phyloP scores from a whole-genome alignment of 2,797 vertebrate species.

The Ctenopoma kingsleyae region DNA sequence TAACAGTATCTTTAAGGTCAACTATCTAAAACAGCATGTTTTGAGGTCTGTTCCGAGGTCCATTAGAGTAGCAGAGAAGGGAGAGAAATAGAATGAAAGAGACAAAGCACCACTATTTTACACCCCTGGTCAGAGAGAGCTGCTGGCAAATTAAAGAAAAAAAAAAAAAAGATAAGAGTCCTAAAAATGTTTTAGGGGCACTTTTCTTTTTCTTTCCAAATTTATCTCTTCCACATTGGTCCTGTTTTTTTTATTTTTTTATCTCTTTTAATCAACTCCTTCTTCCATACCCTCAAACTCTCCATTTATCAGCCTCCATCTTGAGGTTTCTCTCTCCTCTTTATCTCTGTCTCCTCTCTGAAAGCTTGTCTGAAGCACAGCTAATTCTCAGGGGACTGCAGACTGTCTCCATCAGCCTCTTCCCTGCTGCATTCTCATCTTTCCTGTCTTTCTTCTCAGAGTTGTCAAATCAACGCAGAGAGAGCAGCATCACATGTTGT shows the following conservation, averaged over 20 bases:
- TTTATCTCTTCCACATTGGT: constrained; percentile 53
- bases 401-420: constrained; percentile 58
- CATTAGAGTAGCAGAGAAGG: constrained; percentile 41
- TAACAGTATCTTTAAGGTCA: constrained; percentile 4
- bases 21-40: constrained; percentile 10
- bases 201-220: constrained; percentile 46
- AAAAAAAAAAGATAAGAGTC: constrained; percentile 51
- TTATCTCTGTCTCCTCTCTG: constrained; percentile 56
- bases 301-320: constrained; percentile 54
- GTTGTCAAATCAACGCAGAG: constrained; percentile 43
- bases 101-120: constrained; percentile 77
- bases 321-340: constrained; percentile 42
- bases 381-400: constrained; percentile 53
- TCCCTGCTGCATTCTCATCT: constrained; percentile 20
- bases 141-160: constrained; percentile 75
- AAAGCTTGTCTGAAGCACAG: constrained; percentile 57
- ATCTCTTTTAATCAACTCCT: constrained; percentile 66
- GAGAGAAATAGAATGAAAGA: constrained; percentile 51
- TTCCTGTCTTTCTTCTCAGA: constrained; percentile 45
- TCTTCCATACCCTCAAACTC: constrained; percentile 50
- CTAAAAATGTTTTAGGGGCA: constrained; percentile 64
- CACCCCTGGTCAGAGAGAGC: constrained; percentile 74
- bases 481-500: constrained; percentile 4
- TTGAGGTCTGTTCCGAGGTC: constrained; percentile 38
- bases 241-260: constrained; percentile 31